Percentiles rank a stretch among this genome's conserved stretches.
Evolutionary conservation across 2,797 vertebrate genomes (phyloP).

Genomic region (Hoplostethus mediterraneus): DNA sequence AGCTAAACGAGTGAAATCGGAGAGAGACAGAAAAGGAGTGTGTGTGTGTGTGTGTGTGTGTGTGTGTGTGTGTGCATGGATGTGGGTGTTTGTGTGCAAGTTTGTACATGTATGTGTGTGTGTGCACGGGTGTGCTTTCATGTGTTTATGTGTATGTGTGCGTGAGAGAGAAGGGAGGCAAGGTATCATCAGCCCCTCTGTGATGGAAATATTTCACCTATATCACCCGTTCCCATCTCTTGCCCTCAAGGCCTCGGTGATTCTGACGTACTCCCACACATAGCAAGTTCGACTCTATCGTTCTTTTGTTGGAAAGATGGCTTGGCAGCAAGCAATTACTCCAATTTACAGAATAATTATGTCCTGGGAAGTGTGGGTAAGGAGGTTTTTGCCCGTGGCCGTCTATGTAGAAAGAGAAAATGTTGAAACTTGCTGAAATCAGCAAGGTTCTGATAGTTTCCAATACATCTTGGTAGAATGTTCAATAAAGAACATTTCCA

Average conservation of each 20-base stretch:
- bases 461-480: background rate
- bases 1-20: conserved; percentile 5
- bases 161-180: conserved; percentile 6
- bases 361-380: conserved; percentile 2
- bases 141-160: conserved; percentile 10
- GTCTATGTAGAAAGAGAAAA: background rate
- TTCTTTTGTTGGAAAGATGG: conserved; percentile 29
- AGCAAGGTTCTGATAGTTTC: background rate
- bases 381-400: background rate
- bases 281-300: conserved; percentile 29
- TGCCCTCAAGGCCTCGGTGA: conserved; percentile 43
- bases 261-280: conserved; percentile 57
- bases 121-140: conserved; percentile 3
- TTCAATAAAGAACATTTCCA: no score
- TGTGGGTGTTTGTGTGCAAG: background rate
- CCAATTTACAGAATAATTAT: conserved; percentile 10
- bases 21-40: background rate
- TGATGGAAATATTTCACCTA: conserved; percentile 62
- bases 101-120: background rate
- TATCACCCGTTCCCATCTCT: conserved; percentile 31
- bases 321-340: conserved; percentile 17
- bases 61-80: conserved; percentile 15
- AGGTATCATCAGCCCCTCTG: conserved; percentile 25
- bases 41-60: background rate
- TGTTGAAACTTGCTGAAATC: background rate